Conservation (phyloP, 2,113 vertebrate species). For the Bungarus multicinctus region DNA sequence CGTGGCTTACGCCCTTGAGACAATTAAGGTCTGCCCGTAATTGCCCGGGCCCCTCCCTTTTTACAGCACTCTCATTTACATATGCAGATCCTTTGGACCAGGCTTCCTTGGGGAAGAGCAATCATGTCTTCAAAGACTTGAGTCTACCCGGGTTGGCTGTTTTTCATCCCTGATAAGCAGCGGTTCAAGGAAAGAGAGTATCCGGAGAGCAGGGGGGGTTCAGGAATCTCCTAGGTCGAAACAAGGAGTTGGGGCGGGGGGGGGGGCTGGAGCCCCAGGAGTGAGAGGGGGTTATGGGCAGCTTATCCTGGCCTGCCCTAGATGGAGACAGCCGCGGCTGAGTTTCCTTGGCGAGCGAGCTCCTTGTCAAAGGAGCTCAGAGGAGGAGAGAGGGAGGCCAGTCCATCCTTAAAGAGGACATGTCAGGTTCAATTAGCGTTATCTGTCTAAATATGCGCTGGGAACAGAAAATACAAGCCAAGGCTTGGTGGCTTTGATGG, state of each 20-base stretch:
- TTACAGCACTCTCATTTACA: not conserved
- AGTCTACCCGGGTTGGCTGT: not conserved
- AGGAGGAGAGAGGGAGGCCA: slow-evolving; percentile 29
- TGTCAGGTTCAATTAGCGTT: slow-evolving; percentile 80
- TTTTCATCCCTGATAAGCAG: slow-evolving; percentile 36
- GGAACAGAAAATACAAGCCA: slow-evolving; percentile 69
- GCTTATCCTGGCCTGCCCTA: not conserved
- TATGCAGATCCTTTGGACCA: not conserved
- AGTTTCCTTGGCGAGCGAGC: slow-evolving; percentile 39
- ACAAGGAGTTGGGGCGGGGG: accelerated
- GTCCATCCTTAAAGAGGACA: slow-evolving; percentile 75
- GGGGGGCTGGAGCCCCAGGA: not conserved
- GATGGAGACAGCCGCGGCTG: not conserved
- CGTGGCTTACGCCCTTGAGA: too few species aligned
- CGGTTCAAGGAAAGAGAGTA: not conserved
- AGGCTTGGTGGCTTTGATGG: slow-evolving; percentile 76
- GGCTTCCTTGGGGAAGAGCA: not conserved
- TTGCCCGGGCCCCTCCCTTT: not conserved
- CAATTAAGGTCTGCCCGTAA: not conserved
- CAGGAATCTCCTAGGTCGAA: accelerated
- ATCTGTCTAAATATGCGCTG: slow-evolving; percentile 81
- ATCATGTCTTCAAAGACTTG: slow-evolving; percentile 10
- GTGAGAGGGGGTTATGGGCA: accelerated
- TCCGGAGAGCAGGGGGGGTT: accelerated
- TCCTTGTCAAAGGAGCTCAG: slow-evolving; percentile 60